Base-by-base conservation (phyloP, 2,797 vertebrate species). In the Pipistrellus pygmaeus region DNA sequence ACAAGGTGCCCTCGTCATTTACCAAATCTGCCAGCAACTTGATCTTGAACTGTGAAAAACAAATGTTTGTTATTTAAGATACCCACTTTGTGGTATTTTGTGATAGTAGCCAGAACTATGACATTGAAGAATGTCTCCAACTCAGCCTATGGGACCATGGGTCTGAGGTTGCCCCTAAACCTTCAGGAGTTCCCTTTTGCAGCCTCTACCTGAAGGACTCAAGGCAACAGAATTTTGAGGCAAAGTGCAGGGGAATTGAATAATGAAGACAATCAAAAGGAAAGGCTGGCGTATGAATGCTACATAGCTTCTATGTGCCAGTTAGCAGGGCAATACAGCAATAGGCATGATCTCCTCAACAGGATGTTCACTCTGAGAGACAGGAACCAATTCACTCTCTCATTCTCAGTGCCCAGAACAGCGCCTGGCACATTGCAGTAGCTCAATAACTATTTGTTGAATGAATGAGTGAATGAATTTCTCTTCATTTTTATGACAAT, bases 191-290 rank as follows among this genome's bases (percentile, higher is more conserved):
- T 57, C n/a, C n/a, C 21, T 62, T 46, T 46, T 1, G 11, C 7
- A 84, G 8, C 38, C 62, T 71, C 69, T 41, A 21, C 14, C 46
- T 48, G 20, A 88, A 95, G 60, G 48, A 57, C 44, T 62, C 71
- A 82, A 71, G 66, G 35, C 85, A 84, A 78, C 6, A 48, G 81
- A 85, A 94, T 75, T 91, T 46, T 85, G 86, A 88, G 14, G 80
- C 51, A 72, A 81, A 8, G 5, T 68, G 12, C 84, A 66, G 18
- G 23, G 14, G 3, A 53, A 81, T 9, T 84, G 32, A 92, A 72
- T 62, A 71, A 68, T 14, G 4, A 76, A 88, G 30, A 27, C 0
- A 53, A 25, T 30, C 3, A 41, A 51, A 82, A 90, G 17, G 41
- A 73, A 71, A 82, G 77, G 30, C 32, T 86, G 20, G 15, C 44